A percentile compares a stretch with the other conserved stretches of the same genome.
Evolutionary conservation across 2,797 vertebrate genomes (phyloP).

Genomic region (Botia kubotai): DNA sequence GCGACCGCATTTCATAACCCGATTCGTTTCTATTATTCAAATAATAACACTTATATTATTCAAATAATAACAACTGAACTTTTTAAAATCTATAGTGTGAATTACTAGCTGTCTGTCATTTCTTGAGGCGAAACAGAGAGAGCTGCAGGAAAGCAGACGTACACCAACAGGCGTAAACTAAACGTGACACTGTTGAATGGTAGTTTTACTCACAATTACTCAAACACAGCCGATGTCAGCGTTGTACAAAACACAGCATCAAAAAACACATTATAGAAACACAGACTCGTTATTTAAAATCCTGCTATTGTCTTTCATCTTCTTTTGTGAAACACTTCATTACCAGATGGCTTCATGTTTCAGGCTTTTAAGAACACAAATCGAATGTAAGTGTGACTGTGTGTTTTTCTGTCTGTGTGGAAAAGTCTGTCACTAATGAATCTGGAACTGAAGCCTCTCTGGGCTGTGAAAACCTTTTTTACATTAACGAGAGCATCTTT

Average conservation of each 20-base stretch:
- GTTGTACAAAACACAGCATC: not conserved
- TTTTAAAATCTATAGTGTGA: too few species aligned
- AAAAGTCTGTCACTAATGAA: conserved; percentile 31
- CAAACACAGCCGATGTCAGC: not conserved
- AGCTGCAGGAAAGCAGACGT: not conserved
- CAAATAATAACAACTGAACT: too few species aligned
- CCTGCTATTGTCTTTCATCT: not conserved
- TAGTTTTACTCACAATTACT: not conserved
- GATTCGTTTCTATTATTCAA: too few species aligned
- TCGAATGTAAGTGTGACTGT: not conserved
- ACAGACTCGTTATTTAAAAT: not conserved
- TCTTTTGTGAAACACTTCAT: not conserved
- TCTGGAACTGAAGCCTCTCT: conserved; percentile 35
- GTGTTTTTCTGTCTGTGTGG: not conserved
- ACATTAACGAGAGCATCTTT: conserved; percentile 28
- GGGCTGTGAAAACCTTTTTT: conserved; percentile 46
- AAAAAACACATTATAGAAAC: not conserved
- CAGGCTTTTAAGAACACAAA: not conserved
- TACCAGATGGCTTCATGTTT: conserved; percentile 6
- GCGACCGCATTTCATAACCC: too few species aligned
- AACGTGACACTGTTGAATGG: not conserved
- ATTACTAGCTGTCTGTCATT: too few species aligned
- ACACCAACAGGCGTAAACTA: too few species aligned
- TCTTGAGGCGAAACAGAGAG: not conserved
- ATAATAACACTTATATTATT: too few species aligned